Percentiles rank a stretch among this genome's conserved stretches.
Evolutionary conservation across 1,140 invertebrate genomes (phyloP).

Genomic region (Aricia agestis): DNA sequence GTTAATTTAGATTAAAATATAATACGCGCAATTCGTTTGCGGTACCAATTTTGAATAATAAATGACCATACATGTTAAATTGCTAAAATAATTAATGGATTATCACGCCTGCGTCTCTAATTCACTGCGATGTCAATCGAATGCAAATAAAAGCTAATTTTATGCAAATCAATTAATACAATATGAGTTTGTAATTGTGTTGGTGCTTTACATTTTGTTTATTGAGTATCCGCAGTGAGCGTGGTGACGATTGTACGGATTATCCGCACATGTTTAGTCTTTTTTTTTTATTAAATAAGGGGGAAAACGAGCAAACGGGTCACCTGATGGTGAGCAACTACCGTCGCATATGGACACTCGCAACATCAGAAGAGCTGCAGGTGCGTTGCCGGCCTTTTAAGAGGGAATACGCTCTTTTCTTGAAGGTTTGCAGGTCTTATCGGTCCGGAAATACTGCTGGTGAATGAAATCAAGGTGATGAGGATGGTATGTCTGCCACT

Average conservation of each 20-base stretch:
- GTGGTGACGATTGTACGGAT: background rate
- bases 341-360: no score
- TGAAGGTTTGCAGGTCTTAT: no score
- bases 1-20: constrained; percentile 14
- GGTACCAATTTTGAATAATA: constrained; percentile 15
- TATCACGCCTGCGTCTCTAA: constrained; percentile 10
- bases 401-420: no score
- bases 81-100: constrained; percentile 15
- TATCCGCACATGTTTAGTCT: no score
- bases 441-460: no score
- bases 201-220: background rate
- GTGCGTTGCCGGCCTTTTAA: no score
- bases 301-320: no score
- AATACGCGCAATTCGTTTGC: constrained; percentile 10
- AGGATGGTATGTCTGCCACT: no score
- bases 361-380: no score
- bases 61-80: constrained; percentile 14
- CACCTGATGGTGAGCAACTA: no score
- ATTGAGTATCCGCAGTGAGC: background rate
- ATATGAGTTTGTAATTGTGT: constrained; percentile 7
- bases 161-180: constrained; percentile 14
- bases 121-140: constrained; percentile 14
- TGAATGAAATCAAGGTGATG: no score
- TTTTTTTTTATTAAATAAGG: no score
- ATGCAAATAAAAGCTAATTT: constrained; percentile 15